phyloP scores from a whole-genome alignment of 2,797 vertebrate genomes.

The Rhodeus uyekii region DNA sequence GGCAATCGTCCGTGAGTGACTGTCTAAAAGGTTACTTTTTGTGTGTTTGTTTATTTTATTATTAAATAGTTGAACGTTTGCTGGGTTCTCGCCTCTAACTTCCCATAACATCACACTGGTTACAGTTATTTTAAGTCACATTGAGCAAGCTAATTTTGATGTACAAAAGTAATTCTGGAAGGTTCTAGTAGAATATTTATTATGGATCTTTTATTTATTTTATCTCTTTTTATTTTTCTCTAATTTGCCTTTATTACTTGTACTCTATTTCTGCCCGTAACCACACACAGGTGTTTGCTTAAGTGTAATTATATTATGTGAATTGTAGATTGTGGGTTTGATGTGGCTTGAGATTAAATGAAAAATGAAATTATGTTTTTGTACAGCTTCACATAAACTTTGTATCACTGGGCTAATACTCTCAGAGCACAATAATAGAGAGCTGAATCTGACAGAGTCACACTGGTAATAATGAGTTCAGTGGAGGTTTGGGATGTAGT shows the following conservation, averaged over 20 bases:
- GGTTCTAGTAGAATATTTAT: not conserved
- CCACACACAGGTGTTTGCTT: not conserved
- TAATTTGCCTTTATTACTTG: not conserved
- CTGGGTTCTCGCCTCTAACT: no score
- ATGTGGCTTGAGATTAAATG: not conserved
- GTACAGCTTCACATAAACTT: constrained; percentile 4
- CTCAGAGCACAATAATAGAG: not conserved
- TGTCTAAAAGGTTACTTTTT: no score
- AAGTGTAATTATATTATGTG: not conserved
- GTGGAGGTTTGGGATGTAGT: not conserved
- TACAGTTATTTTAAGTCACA: no score
- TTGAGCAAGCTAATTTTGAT: not conserved
- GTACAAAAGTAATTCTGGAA: not conserved
- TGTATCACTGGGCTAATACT: constrained; percentile 32
- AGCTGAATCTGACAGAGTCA: constrained; percentile 31
- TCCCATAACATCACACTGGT: no score
- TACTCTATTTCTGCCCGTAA: not conserved
- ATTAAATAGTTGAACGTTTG: no score
- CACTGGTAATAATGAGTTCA: not conserved
- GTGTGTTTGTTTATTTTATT: no score
- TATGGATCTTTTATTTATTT: not conserved
- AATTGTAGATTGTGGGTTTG: not conserved
- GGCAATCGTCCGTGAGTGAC: no score
- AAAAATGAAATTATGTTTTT: not conserved
- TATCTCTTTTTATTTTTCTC: not conserved